These are phyloP conservation scores for Apantesis nais DNA, from an alignment of 2,888 invertebrate species.

Conservation along the genomic window DNA sequence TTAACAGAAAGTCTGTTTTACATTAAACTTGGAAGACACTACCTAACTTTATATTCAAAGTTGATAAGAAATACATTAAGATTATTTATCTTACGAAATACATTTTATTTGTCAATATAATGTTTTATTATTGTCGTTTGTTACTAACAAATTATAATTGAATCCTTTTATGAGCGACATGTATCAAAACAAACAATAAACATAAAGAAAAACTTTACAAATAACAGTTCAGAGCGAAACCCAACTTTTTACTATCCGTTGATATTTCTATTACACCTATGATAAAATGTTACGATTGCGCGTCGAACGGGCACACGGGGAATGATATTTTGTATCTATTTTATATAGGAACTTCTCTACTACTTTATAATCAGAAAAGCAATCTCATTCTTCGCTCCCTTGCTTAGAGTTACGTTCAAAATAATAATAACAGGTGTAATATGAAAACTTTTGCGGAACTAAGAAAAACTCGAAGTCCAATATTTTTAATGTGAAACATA, in stretches of 20 bases:
- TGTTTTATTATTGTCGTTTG: slow-evolving; percentile 21
- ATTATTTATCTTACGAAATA: not conserved
- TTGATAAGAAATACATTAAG: not conserved
- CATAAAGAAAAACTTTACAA: slow-evolving; percentile 68
- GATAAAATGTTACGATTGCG: slow-evolving; percentile 79
- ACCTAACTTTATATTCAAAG: slow-evolving; percentile 24
- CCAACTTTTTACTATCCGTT: slow-evolving; percentile 77
- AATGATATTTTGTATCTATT: slow-evolving; percentile 76
- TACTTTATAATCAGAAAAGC: slow-evolving; percentile 70
- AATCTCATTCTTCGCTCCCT: slow-evolving; percentile 56
- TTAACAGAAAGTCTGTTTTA: slow-evolving; percentile 57
- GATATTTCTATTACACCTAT: slow-evolving; percentile 82
- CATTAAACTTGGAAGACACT: slow-evolving; percentile 39
- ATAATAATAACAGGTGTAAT: slow-evolving; percentile 9
- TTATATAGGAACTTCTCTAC: slow-evolving; percentile 81
- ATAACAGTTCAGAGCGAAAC: slow-evolving; percentile 61
- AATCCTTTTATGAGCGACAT: slow-evolving; percentile 55
- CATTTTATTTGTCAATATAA: slow-evolving; percentile 21
- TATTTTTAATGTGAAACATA: slow-evolving; percentile 53
- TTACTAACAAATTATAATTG: slow-evolving; percentile 39
- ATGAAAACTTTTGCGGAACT: slow-evolving; percentile 19
- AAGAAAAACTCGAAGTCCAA: slow-evolving; percentile 21
- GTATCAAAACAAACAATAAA: slow-evolving; percentile 70
- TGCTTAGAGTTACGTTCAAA: slow-evolving; percentile 14
- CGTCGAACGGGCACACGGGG: slow-evolving; percentile 58